Conservation (phyloP, 2,888 invertebrate species). For the Torymus texanus region DNA sequence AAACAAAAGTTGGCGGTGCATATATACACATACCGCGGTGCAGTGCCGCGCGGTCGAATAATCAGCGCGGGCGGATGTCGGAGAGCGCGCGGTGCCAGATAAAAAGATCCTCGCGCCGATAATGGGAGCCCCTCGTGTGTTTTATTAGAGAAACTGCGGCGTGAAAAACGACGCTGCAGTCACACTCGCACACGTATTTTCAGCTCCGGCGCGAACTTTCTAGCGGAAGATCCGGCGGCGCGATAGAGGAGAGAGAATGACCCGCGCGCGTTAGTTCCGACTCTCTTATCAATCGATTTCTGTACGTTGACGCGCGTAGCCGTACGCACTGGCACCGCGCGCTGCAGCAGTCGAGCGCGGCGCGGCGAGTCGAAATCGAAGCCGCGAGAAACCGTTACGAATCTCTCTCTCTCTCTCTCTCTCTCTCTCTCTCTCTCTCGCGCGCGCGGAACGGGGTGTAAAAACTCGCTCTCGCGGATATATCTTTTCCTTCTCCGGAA, state of each 20-base stretch:
- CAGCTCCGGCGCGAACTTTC: slow-evolving; percentile 19
- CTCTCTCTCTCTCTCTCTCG: slow-evolving; percentile 6
- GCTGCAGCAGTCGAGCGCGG: neutral
- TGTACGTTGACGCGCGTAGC: neutral
- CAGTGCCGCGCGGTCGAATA: slow-evolving; percentile 7
- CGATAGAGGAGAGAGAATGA: neutral
- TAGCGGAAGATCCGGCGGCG: slow-evolving; percentile 1
- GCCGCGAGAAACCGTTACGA: slow-evolving; percentile 44
- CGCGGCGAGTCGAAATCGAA: slow-evolving; percentile 31
- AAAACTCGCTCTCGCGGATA: neutral
- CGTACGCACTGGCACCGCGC: neutral
- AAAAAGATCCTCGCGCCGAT: slow-evolving; percentile 36
- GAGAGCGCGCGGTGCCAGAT: neutral
- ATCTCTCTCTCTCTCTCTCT: neutral
- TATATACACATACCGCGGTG: too few relatives aligned
- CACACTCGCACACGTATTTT: slow-evolving; percentile 11
- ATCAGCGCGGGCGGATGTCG: slow-evolving; percentile 30
- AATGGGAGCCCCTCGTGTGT: neutral
- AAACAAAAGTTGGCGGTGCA: too few relatives aligned
- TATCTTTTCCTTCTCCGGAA: neutral
- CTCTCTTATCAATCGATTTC: slow-evolving; percentile 46
- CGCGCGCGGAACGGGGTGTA: neutral
- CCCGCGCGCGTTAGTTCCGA: too few relatives aligned
- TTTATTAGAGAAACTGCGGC: too few relatives aligned
- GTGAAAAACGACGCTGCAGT: slow-evolving; percentile 1